Evolutionary conservation across 2,797 vertebrate genomes (phyloP).

Genomic region (Girardinus metallicus): DNA sequence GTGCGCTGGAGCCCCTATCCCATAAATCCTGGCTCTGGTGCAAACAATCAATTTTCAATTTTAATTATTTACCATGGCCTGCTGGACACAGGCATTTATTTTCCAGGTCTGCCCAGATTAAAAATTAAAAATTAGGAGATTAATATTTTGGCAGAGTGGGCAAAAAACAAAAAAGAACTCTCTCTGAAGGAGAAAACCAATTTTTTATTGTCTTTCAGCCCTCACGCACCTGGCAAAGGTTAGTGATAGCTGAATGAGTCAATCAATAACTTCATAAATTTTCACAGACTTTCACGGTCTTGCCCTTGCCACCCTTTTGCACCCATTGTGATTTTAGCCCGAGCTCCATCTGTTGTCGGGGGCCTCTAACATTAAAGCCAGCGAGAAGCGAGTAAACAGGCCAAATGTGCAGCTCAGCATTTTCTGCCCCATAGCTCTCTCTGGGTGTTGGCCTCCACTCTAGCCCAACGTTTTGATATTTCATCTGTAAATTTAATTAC

Average conservation of each 20-base stretch:
- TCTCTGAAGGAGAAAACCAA: conserved; percentile 38
- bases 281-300: conserved; percentile 59
- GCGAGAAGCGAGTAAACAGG: conserved; percentile 44
- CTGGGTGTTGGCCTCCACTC: conserved; percentile 61
- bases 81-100: conserved; percentile 87
- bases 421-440: conserved; percentile 63
- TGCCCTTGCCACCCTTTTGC: conserved; percentile 50
- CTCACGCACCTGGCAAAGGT: conserved; percentile 65
- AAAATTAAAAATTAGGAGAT: conserved; percentile 89
- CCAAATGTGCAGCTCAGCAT: conserved; percentile 77
- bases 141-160: conserved; percentile 79
- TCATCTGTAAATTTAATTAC: conserved; percentile 83
- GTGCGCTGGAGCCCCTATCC: conserved; percentile 81
- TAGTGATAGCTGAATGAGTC: conserved; percentile 74
- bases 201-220: conserved; percentile 69
- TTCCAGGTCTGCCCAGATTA: conserved; percentile 83
- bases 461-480: conserved; percentile 74
- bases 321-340: conserved; percentile 64
- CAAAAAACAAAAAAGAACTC: conserved; percentile 62
- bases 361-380: conserved; percentile 57
- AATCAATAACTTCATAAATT: conserved; percentile 86
- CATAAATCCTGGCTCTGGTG: conserved; percentile 89
- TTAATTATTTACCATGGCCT: conserved; percentile 93
- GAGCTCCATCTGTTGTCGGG: conserved; percentile 65
- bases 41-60: conserved; percentile 96